Evolutionary conservation across 1,140 invertebrate genomes (phyloP).

Genomic region (Cydia pomonella): DNA sequence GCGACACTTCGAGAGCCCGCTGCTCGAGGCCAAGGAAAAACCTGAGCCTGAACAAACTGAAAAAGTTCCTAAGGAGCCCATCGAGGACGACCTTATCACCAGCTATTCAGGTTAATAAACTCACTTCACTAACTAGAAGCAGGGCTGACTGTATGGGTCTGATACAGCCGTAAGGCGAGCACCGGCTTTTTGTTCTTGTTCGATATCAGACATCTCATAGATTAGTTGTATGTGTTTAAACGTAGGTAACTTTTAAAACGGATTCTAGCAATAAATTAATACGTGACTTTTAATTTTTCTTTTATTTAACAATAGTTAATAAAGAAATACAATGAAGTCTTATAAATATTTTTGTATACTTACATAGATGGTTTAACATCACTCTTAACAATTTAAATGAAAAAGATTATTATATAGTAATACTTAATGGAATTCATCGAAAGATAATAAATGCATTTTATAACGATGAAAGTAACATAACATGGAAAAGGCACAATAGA

Average conservation of each 20-base stretch:
- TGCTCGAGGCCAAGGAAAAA: constrained; percentile 29
- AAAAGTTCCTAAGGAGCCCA: constrained; percentile 22
- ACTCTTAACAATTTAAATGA: constrained; percentile 7
- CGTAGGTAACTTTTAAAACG: not conserved
- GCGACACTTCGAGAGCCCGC: not conserved
- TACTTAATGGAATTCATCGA: constrained; percentile 26
- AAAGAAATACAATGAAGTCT: constrained; percentile 9
- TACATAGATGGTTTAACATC: not conserved
- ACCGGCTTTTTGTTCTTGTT: not conserved
- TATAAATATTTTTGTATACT: constrained; percentile 4
- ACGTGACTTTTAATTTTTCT: not conserved
- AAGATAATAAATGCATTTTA: constrained; percentile 28
- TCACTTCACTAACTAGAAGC: not conserved
- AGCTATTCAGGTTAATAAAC: constrained; percentile 41
- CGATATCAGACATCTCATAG: not conserved
- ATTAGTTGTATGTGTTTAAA: not conserved
- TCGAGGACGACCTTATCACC: constrained; percentile 45
- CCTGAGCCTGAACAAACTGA: constrained; percentile 8
- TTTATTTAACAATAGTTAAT: constrained; percentile 14
- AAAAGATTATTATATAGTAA: not conserved
- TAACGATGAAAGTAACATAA: constrained; percentile 20
- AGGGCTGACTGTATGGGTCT: not conserved
- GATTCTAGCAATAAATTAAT: not conserved
- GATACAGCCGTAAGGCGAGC: not conserved
- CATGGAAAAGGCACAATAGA: not conserved